Percentiles rank a stretch among this genome's conserved stretches.
Evolutionary conservation across 2,888 invertebrate species (phyloP).

Genomic region (Drosophila hamatofila): DNA sequence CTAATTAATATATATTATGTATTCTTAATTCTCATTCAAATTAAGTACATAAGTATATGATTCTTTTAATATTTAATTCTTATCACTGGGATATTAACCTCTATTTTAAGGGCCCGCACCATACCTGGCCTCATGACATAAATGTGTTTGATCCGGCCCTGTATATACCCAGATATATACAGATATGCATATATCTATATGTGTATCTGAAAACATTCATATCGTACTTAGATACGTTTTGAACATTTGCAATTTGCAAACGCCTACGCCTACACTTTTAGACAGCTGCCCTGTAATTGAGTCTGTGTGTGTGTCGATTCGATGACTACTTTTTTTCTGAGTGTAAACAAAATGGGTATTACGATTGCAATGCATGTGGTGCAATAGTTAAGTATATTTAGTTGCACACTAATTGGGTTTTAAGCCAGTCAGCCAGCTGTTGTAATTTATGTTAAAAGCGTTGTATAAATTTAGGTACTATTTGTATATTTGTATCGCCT

Average conservation of each 20-base stretch:
- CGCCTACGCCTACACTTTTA: constrained; percentile 6
- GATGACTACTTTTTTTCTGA: neutral
- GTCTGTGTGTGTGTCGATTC: neutral
- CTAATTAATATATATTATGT: too few species aligned
- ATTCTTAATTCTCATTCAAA: too few species aligned
- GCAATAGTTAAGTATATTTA: neutral
- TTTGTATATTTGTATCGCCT: neutral
- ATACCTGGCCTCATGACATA: too few species aligned
- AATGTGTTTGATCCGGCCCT: too few species aligned
- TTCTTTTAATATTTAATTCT: too few species aligned
- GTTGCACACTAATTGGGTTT: constrained; percentile 1
- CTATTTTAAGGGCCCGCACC: too few species aligned
- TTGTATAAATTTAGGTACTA: neutral
- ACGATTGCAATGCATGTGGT: neutral
- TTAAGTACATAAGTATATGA: too few species aligned
- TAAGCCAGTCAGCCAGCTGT: constrained; percentile 3
- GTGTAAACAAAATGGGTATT: constrained; percentile 1
- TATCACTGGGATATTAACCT: too few species aligned
- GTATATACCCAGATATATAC: constrained; percentile 8
- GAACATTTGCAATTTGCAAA: constrained; percentile 19
- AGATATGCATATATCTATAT: too few species aligned
- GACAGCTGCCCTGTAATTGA: constrained; percentile 11
- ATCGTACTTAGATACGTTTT: constrained; percentile 23
- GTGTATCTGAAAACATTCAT: constrained; percentile 4
- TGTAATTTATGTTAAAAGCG: neutral